phyloP scores from a whole-genome alignment of 2,113 vertebrate species.

The Aramus guarauna region DNA sequence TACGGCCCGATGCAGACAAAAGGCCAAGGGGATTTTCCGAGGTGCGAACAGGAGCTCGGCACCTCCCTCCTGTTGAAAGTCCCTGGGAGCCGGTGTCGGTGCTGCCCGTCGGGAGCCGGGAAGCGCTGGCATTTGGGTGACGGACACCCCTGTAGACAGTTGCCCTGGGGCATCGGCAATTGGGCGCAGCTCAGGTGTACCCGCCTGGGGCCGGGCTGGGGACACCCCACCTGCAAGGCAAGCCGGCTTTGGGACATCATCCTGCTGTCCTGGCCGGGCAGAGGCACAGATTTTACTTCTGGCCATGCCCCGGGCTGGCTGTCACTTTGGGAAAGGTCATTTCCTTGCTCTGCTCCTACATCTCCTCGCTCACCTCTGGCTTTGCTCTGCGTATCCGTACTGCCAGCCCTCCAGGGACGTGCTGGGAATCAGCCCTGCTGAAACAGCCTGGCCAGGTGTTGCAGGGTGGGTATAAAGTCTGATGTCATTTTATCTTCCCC shows the following conservation, averaged over 20 bases:
- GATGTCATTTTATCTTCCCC: neutral
- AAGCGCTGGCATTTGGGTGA: rapidly evolving
- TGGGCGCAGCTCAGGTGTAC: neutral
- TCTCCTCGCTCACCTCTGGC: neutral
- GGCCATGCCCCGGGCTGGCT: neutral
- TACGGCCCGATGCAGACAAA: neutral
- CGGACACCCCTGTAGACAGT: rapidly evolving
- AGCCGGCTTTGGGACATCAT: neutral
- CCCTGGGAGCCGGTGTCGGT: neutral
- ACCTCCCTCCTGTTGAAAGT: neutral
- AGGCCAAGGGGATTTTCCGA: neutral
- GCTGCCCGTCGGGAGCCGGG: neutral
- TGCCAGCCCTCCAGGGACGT: neutral
- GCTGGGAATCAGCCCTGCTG: neutral
- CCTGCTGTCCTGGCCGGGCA: neutral
- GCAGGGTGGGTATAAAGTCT: neutral
- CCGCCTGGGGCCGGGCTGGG: neutral
- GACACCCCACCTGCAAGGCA: neutral
- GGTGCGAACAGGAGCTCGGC: neutral
- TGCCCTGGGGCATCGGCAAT: neutral
- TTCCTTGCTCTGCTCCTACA: neutral
- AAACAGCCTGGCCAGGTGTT: neutral
- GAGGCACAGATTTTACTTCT: neutral
- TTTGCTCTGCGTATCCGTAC: neutral
- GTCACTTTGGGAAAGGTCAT: neutral